Evolutionary conservation across 2,888 invertebrate species (phyloP), one percentile per base, ranked within the genome.

Genomic region (Eupithecia centaureata): DNA sequence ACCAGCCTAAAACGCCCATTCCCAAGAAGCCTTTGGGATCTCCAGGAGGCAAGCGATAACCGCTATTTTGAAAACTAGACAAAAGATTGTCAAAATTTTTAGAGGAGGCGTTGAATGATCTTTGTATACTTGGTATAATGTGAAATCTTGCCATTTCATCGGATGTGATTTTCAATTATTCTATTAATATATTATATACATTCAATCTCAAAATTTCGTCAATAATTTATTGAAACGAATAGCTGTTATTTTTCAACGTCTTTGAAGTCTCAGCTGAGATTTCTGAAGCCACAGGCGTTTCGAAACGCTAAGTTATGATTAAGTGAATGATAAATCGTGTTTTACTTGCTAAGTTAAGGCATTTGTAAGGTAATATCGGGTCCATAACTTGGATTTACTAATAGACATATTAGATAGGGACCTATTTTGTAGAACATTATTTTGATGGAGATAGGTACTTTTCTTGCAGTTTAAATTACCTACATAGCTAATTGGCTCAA

Each of bases 321-420:
- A 66, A 69, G 62, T 68, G 63, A 70, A 69, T 67, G 65, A 71
- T 62, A 68, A 69, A 73, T 71, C 60, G 65, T 60, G 32, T 71
- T 70, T 65, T 32, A 42, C 28, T 54, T 51, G 33, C 63, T 57
- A 42, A 63, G 56, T 57, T 57, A 35, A 32, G 42, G 57, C 42
- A 47, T 56, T 56, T 56, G 54, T 56, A 56, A 56, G 13, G 8
- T 5, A 30, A 28, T 56, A 56, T 27, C 12, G 12, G 38, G 56
- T 56, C 13, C 13, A 7, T 63, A 54, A 63, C 28, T 56, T 56
- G 7, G 13, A 35, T 63, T 54, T 12, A 60, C 18, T 30, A 15
- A 42, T 18, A 33, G 57, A 57, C 57, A 47, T 8, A 7, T 18
- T 42, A 42, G 1, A 42, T 8, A 10, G 18, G 8, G 15, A 4